Base-by-base conservation (phyloP, 2,888 invertebrate genomes). In the Pristionchus exspectatus region DNA sequence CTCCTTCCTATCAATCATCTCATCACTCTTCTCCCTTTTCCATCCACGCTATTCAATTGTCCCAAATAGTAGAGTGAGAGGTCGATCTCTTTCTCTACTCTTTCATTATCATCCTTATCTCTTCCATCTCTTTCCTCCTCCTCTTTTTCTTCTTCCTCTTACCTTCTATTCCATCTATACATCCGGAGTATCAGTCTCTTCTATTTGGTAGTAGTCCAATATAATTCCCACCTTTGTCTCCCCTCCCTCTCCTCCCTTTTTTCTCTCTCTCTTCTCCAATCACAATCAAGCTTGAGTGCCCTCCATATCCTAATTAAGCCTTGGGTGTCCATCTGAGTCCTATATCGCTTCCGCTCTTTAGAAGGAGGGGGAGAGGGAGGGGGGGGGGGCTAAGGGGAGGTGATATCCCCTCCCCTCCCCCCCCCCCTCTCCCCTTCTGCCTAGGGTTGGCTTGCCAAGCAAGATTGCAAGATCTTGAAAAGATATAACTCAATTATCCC, bases 311-410 rank as follows among this genome's bases (percentile, higher is more conserved):
- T 69, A 69, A 69, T 69, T 74, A 74, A 24, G 74, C 38, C 12
- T 33, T 74, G 74, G 74, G 74, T 30, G 74, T 74, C 74, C 74
- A 74, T 38, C 74, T 74, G 74, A 74, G 38, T 74, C 74, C 33
- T 74, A 74, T 74, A 74, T 74, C 74, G 74, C 38, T 74, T 74
- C 74, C 74, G 74, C 74, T 38, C 74, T 38, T 74, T 74, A 66
- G 66, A 66, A 66, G n/a, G 27, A 24, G 27, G 44, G 18, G 56
- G 56, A 18, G 30, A n/a, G 27, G 69, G 69, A 9, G 74, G 5
- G 38, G 38, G 38, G 38, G 38, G 38, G 38, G 38, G 38, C 38
- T 38, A 38, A 38, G 18, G 77, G 44, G 77, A 38, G 33, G 77
- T 77, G 77, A 77, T 77, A 77, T 44, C 77, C 44, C 38, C 10